Percentiles rank a stretch among this genome's conserved stretches.
These are phyloP conservation scores for Tetragonula clypearis DNA, from an alignment of 1,140 invertebrate species.

Conservation along the genomic window DNA sequence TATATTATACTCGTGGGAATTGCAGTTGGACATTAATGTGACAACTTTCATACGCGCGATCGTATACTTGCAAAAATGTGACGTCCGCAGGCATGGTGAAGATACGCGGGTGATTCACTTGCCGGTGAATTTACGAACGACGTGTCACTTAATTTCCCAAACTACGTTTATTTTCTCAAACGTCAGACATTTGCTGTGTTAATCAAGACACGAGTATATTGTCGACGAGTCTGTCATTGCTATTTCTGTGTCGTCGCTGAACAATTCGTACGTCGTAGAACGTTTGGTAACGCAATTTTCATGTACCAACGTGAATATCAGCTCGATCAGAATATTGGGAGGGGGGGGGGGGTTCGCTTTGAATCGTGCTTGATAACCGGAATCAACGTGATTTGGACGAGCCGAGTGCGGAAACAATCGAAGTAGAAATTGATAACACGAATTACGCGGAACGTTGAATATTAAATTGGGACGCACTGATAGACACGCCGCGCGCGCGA, in stretches of 20 bases:
- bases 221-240: neutral
- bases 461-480: constrained; percentile 36
- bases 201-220: neutral
- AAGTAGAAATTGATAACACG: constrained; percentile 44
- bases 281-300: neutral
- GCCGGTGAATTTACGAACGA: too few species aligned
- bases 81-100: too few species aligned
- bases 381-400: constrained; percentile 6
- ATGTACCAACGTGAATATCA: too few species aligned
- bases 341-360: neutral
- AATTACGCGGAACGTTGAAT: constrained; percentile 27
- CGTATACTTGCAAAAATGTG: too few species aligned
- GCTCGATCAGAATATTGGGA: too few species aligned
- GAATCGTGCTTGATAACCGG: neutral
- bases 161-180: neutral
- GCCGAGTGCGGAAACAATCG: constrained; percentile 16
- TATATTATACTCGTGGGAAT: too few species aligned
- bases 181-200: neutral
- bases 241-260: neutral
- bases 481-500: constrained; percentile 23
- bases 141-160: too few species aligned
- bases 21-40: too few species aligned
- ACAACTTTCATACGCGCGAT: too few species aligned
- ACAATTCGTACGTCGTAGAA: neutral
- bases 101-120: too few species aligned